Evolutionary conservation across 2,888 invertebrate genomes (phyloP), one percentile per base, ranked within the genome.

Genomic region (Yponomeuta malinellus): DNA sequence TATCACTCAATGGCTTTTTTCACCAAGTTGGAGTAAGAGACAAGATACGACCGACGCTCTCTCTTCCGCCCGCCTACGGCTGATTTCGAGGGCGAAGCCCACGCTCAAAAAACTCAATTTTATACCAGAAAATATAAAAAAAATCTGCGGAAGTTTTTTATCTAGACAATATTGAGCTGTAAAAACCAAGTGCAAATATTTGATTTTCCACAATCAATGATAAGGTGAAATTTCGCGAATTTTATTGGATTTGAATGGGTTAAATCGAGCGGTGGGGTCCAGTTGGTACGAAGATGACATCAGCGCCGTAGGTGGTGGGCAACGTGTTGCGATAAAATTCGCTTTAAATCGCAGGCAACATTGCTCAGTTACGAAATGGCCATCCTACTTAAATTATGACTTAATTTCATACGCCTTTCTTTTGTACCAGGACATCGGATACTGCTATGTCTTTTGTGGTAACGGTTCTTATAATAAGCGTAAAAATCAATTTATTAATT

Each of bases 11-110:
- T 80, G 75, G 76, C 72, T 71, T 73, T 75, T 79, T 82, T 78
- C 76, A 76, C 75, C 73, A 74, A 72, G 90, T 81, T 86, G 88
- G 90, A 91, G 82, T 85, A 86, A 83, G 90, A 90, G 75, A 80
- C 78, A 76, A 78, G 79, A 81, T 79, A 78, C 81, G 82, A 80
- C 79, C 81, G 83, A 79, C 82, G 88, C 91, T 91, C 90, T 91
- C 89, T 90, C 91, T 92, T 92, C 92, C 91, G 92, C 86, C 90
- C 91, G 90, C 92, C 92, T 84, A 92, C 90, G 85, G 74, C 73
- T 74, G 76, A 2, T 31, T 68, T 48, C 77, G 78, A 81, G 77
- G 78, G 81, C 83, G 84, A 86, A 83, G 82, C 90, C 90, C 83
- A 90, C 90, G 89, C 89, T 77, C 75, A 75, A 81, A 75, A 81